Evolutionary conservation across 2,113 vertebrate species (phyloP).

Genomic region (Sturnira hondurensis): DNA sequence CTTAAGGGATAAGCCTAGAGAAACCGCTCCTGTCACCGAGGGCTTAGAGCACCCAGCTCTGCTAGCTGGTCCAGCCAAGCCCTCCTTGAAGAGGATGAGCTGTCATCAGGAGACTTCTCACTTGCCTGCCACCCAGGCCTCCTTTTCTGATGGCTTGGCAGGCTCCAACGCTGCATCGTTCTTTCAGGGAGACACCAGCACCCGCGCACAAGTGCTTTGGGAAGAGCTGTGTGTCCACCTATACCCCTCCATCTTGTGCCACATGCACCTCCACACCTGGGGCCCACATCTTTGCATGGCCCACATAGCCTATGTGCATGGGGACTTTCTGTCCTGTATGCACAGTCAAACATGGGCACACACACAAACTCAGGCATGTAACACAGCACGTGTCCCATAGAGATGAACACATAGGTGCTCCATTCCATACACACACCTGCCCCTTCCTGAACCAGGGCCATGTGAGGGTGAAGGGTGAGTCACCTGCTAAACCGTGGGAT

Average conservation of each 20-base stretch:
- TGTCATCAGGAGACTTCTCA: neutral
- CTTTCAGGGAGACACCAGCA: neutral
- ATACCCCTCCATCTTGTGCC: neutral
- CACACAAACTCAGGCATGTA: neutral
- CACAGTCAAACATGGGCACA: neutral
- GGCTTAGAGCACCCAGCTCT: neutral
- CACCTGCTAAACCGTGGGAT: conserved; percentile 15
- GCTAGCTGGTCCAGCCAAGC: neutral
- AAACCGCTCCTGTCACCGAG: neutral
- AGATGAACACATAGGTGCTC: neutral
- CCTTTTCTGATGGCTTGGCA: neutral
- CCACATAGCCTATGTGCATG: neutral
- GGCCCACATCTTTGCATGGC: neutral
- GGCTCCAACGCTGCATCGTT: neutral
- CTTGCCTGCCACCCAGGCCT: neutral
- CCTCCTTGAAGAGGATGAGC: neutral
- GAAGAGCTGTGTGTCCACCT: neutral
- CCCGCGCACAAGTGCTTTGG: neutral
- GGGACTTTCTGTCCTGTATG: neutral
- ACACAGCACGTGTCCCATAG: neutral
- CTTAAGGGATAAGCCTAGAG: conserved; percentile 15
- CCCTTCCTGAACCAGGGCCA: neutral
- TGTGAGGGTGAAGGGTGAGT: conserved; percentile 1
- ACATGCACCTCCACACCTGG: neutral
- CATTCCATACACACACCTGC: neutral